These are phyloP conservation scores for Barnardius zonarius DNA, from an alignment of 2,113 vertebrate genomes.

Conservation along the genomic window DNA sequence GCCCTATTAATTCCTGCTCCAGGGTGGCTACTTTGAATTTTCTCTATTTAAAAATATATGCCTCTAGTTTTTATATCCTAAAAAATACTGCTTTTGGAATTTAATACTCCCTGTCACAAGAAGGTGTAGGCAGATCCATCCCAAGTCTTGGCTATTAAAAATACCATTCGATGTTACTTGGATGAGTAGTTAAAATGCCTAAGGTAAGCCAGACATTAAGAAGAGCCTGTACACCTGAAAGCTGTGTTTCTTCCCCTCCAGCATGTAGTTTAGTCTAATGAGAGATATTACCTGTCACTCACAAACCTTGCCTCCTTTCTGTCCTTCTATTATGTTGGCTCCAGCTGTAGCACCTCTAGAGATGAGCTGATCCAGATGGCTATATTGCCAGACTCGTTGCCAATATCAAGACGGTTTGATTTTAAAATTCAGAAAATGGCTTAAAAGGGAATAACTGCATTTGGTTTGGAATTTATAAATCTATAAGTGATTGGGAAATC, in stretches of 20 bases:
- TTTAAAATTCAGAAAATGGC: neutral
- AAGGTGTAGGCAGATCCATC: neutral
- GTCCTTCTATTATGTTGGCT: neutral
- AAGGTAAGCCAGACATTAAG: neutral
- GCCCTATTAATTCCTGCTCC: neutral
- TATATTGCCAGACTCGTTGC: neutral
- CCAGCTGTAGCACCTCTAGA: neutral
- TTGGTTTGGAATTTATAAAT: neutral
- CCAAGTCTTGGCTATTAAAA: neutral
- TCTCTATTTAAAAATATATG: neutral
- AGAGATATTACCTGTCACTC: neutral
- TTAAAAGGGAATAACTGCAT: neutral
- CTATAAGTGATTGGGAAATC: neutral
- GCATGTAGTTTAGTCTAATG: neutral
- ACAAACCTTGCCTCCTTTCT: neutral
- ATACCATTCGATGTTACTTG: neutral
- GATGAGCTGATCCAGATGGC: neutral
- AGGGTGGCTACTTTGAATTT: neutral
- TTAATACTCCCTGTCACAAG: neutral
- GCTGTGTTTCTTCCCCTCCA: accelerated
- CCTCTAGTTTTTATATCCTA: neutral
- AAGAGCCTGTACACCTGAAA: neutral
- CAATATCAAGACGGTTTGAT: accelerated
- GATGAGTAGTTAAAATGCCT: neutral
- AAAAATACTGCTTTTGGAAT: neutral